Evolutionary conservation across 2,113 vertebrate species (phyloP).

Genomic region (Jacana jacana): DNA sequence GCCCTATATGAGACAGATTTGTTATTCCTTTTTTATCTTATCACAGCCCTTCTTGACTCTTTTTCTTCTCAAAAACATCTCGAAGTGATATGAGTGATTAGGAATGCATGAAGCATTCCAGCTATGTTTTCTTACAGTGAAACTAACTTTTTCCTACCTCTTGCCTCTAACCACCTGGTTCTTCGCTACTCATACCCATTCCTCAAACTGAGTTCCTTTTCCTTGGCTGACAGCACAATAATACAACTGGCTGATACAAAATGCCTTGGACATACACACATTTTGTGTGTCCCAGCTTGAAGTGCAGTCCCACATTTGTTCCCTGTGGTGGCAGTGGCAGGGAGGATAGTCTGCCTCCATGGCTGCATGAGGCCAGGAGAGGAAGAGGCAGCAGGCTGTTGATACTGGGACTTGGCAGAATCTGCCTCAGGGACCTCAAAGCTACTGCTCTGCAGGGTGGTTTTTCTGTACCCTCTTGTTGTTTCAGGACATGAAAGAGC

Average conservation of each 20-base stretch:
- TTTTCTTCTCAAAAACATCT: background rate
- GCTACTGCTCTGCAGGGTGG: background rate
- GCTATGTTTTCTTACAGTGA: background rate
- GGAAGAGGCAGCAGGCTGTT: background rate
- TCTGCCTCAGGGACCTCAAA: background rate
- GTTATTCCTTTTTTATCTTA: slow-evolving; percentile 14
- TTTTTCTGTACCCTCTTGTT: background rate
- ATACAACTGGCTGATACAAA: background rate
- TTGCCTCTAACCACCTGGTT: background rate
- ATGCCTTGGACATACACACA: background rate
- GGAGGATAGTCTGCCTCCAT: background rate
- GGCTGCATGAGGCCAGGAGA: background rate
- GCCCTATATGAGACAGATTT: background rate
- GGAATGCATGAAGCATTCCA: background rate
- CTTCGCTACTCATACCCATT: background rate
- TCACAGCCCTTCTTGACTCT: background rate
- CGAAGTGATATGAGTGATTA: background rate
- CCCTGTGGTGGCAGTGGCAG: rapidly evolving
- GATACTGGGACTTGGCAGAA: background rate
- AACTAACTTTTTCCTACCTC: background rate
- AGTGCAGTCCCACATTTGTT: background rate
- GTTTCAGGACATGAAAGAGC: background rate
- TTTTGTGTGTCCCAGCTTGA: background rate
- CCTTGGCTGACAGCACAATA: background rate
- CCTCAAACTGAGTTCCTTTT: background rate